Conservation (phyloP, 2,888 invertebrate species). For the Drosophila paranaensis region DNA sequence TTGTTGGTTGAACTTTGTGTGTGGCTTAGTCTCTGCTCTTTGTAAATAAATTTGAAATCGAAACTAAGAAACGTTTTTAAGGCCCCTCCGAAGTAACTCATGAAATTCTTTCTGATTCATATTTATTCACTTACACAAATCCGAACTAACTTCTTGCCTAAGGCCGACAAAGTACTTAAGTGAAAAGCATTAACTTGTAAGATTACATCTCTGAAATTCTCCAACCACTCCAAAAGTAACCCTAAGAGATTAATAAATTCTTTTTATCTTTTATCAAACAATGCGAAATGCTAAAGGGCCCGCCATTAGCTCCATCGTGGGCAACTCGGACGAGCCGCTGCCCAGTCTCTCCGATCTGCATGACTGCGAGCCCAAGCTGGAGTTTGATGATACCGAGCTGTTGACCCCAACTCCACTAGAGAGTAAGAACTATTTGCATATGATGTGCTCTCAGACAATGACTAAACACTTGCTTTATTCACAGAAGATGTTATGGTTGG, state of each 20-base stretch:
- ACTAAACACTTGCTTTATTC: slow-evolving; percentile 43
- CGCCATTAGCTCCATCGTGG: slow-evolving; percentile 83
- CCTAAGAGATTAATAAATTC: slow-evolving; percentile 73
- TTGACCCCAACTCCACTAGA: slow-evolving; percentile 89
- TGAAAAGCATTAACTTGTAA: slow-evolving; percentile 77
- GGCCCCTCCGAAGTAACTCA: slow-evolving; percentile 56
- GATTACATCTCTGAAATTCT: slow-evolving; percentile 73
- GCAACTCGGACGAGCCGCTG: slow-evolving; percentile 90
- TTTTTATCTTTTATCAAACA: slow-evolving; percentile 22
- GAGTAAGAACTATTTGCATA: slow-evolving; percentile 87
- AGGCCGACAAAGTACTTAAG: slow-evolving; percentile 80
- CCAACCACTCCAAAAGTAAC: slow-evolving; percentile 53
- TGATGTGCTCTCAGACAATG: slow-evolving; percentile 86
- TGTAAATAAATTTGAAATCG: slow-evolving; percentile 52
- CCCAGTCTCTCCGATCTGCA: slow-evolving; percentile 96
- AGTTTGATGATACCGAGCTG: slow-evolving; percentile 97
- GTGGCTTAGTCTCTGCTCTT: slow-evolving; percentile 46
- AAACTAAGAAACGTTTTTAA: slow-evolving; percentile 43
- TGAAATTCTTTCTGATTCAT: slow-evolving; percentile 77
- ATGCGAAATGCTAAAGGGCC: slow-evolving; percentile 75
- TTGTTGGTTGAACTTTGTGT: slow-evolving; percentile 45
- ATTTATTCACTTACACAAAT: slow-evolving; percentile 77
- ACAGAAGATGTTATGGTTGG: slow-evolving; percentile 84
- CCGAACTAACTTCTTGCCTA: slow-evolving; percentile 79
- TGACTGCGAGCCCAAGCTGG: slow-evolving; percentile 97